These are phyloP conservation scores for Platalea minor DNA, from an alignment of 2,797 vertebrate genomes.

Conservation along the genomic window DNA sequence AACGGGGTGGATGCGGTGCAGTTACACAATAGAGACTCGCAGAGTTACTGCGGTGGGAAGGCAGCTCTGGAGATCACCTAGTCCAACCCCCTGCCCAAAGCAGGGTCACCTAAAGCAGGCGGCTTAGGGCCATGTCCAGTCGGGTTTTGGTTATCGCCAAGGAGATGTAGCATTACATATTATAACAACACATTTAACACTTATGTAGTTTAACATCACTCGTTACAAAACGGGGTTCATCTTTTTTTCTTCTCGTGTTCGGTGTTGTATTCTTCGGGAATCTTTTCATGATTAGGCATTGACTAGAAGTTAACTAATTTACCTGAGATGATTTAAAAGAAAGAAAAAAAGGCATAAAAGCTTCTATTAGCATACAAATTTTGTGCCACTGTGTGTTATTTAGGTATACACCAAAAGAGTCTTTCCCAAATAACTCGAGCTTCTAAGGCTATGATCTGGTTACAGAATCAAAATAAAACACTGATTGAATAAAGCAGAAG, in stretches of 20 bases:
- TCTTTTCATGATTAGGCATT: not conserved
- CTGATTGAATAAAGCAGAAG: constrained; percentile 58
- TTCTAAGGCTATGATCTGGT: constrained; percentile 28
- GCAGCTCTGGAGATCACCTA: not conserved
- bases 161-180: not conserved
- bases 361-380: not conserved
- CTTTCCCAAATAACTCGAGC: not conserved
- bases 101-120: not conserved
- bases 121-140: not conserved
- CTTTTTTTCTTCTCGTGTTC: not conserved
- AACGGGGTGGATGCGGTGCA: not conserved
- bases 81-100: not conserved
- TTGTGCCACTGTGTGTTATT: constrained; percentile 21
- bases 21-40: not conserved
- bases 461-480: constrained; percentile 15
- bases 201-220: not conserved
- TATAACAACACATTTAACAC: not conserved
- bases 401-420: not conserved
- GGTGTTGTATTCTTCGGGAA: not conserved
- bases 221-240: not conserved
- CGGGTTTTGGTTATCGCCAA: not conserved
- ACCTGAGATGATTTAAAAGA: constrained; percentile 35
- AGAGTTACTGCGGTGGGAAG: not conserved
- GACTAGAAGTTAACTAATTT: not conserved
- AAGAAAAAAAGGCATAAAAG: not conserved